Base-by-base conservation (phyloP, 2,797 vertebrate genomes). In the Sebastes cheni region DNA sequence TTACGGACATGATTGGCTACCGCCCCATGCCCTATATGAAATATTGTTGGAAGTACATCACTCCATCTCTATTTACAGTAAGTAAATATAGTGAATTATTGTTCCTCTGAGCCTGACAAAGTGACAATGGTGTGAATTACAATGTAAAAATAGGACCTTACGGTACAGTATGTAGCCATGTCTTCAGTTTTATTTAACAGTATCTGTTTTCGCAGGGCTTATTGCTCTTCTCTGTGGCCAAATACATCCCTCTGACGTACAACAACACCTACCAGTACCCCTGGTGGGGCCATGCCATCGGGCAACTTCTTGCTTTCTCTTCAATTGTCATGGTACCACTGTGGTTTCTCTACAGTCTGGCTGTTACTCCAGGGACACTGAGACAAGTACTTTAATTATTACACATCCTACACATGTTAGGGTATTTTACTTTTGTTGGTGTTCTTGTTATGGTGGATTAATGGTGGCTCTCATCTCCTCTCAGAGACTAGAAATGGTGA, bases 1-100 rank as follows among this genome's bases (percentile, higher is more conserved):
- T 95, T 16, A 79, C 74, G 32, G 88, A 94, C 59, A 95, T 95
- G 94, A 95, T 94, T 77, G 92, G 93, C 46, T 94, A 94, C 75
- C 82, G 88, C 6, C 93, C 93, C 2, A 88, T 81, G 62, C 82
- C 91, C 2, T 85, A 89, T 12, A 93, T 95, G 86, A 94, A 94
- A 65, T 92, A 91, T 34, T 94, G 93, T 61, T 95, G 94, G 94
- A 87, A 70, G 86, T 95, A 83, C 75, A n/a, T 94, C 22, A 93
- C 93, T 14, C 94, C 93, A 29, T 34, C 66, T 65, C 8, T 94
- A 18, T 92, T 79, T 54, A 75, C 69, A 13, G 94, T 95, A 77
- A 92, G 94, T 91, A 5, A 18, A 65, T 91, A 4, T 13, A 29
- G 4, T 8, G 3, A 18, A 36, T 12, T 25, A 32, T 20, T 61